Percentiles rank a stretch among this genome's conserved stretches.
phyloP scores from a whole-genome alignment of 2,113 vertebrate species.

The Cervus canadensis region DNA sequence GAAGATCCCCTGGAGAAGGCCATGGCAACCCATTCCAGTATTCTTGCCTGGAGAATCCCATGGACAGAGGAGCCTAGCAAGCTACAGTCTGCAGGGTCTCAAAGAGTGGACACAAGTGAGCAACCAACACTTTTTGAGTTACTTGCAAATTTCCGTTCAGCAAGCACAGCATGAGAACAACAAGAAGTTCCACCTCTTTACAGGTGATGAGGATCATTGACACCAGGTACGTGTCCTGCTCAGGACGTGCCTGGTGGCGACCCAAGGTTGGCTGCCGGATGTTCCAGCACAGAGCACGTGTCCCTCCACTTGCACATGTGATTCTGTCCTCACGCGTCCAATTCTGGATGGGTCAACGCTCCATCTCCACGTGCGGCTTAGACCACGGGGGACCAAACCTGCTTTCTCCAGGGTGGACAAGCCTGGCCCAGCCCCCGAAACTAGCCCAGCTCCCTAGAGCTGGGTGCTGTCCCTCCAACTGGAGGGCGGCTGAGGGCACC shows the following conservation, averaged over 20 bases:
- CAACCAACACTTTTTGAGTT: neutral
- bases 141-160: accelerated
- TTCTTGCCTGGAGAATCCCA: neutral
- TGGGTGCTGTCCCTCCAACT: neutral
- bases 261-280: accelerated
- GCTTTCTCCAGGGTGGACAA: neutral
- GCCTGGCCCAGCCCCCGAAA: neutral
- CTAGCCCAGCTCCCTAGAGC: accelerated
- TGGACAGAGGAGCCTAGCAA: neutral
- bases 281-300: accelerated
- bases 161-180: accelerated
- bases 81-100: neutral
- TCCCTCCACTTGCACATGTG: accelerated
- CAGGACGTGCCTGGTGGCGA: accelerated
- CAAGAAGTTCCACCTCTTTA: accelerated
- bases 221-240: accelerated
- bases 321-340: accelerated
- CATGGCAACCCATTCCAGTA: neutral
- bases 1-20: neutral
- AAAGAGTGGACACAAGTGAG: neutral
- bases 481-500: neutral
- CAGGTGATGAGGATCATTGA: accelerated
- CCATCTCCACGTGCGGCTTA: accelerated
- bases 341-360: neutral
- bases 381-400: accelerated